Evolutionary conservation across 53 echinoderm and acorn worm genomes (phyloP).

Genomic region (Pentamera pediparva): DNA sequence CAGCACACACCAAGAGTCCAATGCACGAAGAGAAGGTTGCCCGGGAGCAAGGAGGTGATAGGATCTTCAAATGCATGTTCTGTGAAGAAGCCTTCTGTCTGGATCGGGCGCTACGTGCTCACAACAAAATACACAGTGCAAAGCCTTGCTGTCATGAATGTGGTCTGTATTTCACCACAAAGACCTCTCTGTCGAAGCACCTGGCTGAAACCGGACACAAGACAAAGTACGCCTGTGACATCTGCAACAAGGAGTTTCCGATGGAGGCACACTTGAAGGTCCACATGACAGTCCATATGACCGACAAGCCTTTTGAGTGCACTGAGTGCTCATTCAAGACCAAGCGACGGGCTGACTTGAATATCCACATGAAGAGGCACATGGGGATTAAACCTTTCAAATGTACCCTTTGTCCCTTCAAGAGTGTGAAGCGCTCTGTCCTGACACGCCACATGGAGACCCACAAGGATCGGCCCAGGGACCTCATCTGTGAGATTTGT

Average conservation of each 20-base stretch:
- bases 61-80: constrained; percentile 8
- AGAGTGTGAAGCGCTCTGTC: constrained; percentile 53
- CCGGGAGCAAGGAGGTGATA: not conserved
- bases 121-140: constrained; percentile 1
- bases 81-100: constrained; percentile 13
- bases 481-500: constrained; percentile 63
- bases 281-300: constrained; percentile 42
- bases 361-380: constrained; percentile 79
- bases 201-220: constrained; percentile 15
- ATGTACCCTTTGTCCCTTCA: constrained; percentile 59
- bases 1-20: constrained; percentile 1
- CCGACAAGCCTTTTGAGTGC: constrained; percentile 59
- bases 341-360: constrained; percentile 60
- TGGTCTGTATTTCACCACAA: constrained; percentile 9
- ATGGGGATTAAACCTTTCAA: constrained; percentile 76
- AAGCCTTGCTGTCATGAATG: constrained; percentile 16
- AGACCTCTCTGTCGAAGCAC: constrained; percentile 33
- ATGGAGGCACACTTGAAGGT: constrained; percentile 33
- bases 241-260: constrained; percentile 43
- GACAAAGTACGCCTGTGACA: constrained; percentile 18
- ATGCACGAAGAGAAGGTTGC: constrained; percentile 12
- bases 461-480: constrained; percentile 53
- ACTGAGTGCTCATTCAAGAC: constrained; percentile 48
- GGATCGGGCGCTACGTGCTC: constrained; percentile 12
- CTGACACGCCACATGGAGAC: constrained; percentile 64